phyloP scores from a whole-genome alignment of 2,797 vertebrate genomes.

The Sebastiscus albofasciatus region DNA sequence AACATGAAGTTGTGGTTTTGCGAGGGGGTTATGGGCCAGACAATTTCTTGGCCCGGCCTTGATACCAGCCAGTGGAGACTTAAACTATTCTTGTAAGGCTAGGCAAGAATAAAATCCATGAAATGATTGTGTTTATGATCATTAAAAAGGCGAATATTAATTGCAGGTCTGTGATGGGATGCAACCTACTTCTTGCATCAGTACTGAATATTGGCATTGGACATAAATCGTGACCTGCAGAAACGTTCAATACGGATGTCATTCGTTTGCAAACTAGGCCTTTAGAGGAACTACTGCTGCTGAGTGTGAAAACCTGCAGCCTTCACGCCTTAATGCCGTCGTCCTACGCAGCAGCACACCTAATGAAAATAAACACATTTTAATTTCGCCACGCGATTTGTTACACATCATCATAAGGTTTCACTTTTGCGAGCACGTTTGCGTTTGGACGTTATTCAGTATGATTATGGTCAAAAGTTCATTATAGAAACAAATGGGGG shows the following conservation, averaged over 20 bases:
- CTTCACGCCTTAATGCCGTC: conserved; percentile 2
- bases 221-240: background rate
- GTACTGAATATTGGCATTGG: background rate
- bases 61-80: background rate
- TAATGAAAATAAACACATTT: conserved; percentile 29
- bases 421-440: background rate
- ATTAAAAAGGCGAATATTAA: background rate
- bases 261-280: too few species aligned
- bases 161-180: background rate
- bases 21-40: too few species aligned
- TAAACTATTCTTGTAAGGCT: background rate
- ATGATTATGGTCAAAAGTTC: conserved; percentile 49
- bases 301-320: background rate
- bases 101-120: background rate
- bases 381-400: background rate
- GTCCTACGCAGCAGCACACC: conserved; percentile 4
- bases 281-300: background rate
- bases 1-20: background rate
- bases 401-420: conserved; percentile 12
- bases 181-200: background rate
- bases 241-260: background rate
- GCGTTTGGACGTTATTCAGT: background rate
- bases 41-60: background rate
- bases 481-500: conserved; percentile 50
- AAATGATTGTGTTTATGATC: background rate